phyloP scores from a whole-genome alignment of 2,113 vertebrate genomes.

The Hyla sarda region DNA sequence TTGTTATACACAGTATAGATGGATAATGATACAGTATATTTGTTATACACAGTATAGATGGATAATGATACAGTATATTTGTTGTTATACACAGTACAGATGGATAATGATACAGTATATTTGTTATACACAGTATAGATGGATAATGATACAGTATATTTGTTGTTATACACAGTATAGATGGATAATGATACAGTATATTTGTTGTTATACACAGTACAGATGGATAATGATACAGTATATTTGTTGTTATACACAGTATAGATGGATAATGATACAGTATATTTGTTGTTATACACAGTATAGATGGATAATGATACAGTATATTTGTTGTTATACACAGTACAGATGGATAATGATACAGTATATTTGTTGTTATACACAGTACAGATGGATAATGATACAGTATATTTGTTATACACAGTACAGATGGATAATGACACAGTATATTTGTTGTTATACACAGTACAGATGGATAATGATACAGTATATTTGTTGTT shows the following conservation, averaged over 20 bases:
- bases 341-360: background rate
- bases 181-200: background rate
- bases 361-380: too few relatives aligned
- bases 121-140: too few relatives aligned
- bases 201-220: background rate
- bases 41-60: background rate
- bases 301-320: background rate
- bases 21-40: background rate
- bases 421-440: background rate
- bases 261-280: background rate
- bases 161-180: background rate
- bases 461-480: background rate
- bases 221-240: background rate
- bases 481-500: too few relatives aligned
- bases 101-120: too few relatives aligned
- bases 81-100: too few relatives aligned
- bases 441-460: background rate
- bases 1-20: background rate
- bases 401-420: background rate
- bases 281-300: background rate
- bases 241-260: too few relatives aligned
- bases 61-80: too few relatives aligned
- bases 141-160: too few relatives aligned
- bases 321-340: background rate
- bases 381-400: background rate